phyloP scores from a whole-genome alignment of 2,113 vertebrate species.

The Sphyrna mokarran region DNA sequence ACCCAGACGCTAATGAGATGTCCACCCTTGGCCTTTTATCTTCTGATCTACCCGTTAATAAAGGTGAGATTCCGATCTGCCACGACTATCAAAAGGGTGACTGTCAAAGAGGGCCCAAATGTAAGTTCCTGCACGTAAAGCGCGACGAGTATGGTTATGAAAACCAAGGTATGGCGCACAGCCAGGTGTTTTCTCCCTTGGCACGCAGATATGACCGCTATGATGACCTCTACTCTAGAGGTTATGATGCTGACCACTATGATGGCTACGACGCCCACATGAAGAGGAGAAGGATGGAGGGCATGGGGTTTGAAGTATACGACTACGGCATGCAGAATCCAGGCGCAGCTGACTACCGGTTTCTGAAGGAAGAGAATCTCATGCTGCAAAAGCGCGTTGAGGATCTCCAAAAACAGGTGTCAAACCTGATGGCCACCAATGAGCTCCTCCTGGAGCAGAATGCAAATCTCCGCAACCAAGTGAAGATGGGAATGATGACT shows the following conservation, averaged over 20 bases:
- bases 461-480: constrained; percentile 87
- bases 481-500: constrained; percentile 64
- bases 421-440: constrained; percentile 87
- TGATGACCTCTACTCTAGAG: constrained; percentile 33
- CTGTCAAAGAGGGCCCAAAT: constrained; percentile 78
- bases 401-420: constrained; percentile 85
- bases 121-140: constrained; percentile 62
- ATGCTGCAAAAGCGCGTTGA: constrained; percentile 87
- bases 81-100: constrained; percentile 97
- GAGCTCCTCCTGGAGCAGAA: constrained; percentile 95
- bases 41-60: constrained; percentile 61
- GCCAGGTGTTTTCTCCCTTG: constrained; percentile 29
- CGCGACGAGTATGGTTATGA: constrained; percentile 35
- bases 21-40: constrained; percentile 70
- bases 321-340: constrained; percentile 65
- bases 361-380: constrained; percentile 87
- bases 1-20: constrained; percentile 87
- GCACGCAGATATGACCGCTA: constrained; percentile 33
- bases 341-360: constrained; percentile 75
- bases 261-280: constrained; percentile 55
- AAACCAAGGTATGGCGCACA: constrained; percentile 33
- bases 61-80: constrained; percentile 96
- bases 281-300: constrained; percentile 74
- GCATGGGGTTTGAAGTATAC: constrained; percentile 66
- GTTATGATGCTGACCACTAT: constrained; percentile 24